Evolutionary conservation across 2,797 vertebrate genomes (phyloP).

Genomic region (Melanotaenia nigrans): DNA sequence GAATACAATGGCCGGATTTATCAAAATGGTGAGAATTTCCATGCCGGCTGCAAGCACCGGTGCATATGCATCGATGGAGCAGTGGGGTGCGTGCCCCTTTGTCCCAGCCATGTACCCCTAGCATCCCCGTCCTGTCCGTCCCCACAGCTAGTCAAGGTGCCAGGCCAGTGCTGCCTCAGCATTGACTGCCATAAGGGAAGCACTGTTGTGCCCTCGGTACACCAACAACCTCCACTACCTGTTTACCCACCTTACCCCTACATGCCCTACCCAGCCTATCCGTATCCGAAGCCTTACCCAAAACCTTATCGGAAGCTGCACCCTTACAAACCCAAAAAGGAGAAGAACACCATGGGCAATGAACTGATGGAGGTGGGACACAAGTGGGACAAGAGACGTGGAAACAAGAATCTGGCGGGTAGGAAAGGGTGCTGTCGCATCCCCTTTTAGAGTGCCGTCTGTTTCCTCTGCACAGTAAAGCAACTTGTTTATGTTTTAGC

Average conservation of each 20-base stretch:
- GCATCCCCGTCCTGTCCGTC: conserved; percentile 79
- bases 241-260: conserved; percentile 71
- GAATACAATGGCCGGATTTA: conserved; percentile 86
- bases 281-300: conserved; percentile 62
- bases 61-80: conserved; percentile 89
- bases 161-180: conserved; percentile 86
- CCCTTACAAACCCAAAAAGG: conserved; percentile 74
- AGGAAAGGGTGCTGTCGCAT: conserved; percentile 40
- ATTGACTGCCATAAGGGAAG: conserved; percentile 80
- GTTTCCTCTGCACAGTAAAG: conserved; percentile 59
- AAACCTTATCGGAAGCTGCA: conserved; percentile 70
- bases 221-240: conserved; percentile 57
- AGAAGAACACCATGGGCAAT: conserved; percentile 77
- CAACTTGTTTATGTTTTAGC: conserved; percentile 71
- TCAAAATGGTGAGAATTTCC: conserved; percentile 87
- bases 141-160: conserved; percentile 83
- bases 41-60: conserved; percentile 86
- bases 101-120: conserved; percentile 81
- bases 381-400: conserved; percentile 76
- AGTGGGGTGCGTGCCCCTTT: conserved; percentile 85
- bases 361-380: conserved; percentile 77
- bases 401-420: conserved; percentile 81
- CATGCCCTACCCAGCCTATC: conserved; percentile 69
- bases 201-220: conserved; percentile 52
- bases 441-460: conserved; percentile 45